Evolutionary conservation across 2,888 invertebrate genomes (phyloP), one percentile per base, ranked within the genome.

Genomic region (Zeuzera pyrina): DNA sequence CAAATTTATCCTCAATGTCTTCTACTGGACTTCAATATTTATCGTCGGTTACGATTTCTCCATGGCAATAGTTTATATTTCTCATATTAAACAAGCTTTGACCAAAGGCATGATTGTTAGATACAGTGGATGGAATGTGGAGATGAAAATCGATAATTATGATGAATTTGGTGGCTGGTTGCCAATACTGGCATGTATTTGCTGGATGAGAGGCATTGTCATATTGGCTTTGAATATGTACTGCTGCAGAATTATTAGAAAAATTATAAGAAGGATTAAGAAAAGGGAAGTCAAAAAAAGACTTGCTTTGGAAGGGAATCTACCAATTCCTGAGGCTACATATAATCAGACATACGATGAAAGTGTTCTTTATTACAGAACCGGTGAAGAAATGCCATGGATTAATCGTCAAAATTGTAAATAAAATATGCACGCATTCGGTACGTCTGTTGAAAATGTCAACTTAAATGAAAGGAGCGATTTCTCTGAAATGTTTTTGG

Each of bases 81-180:
- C 71, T 0, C 68, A 79, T 30, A 73, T 81, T 5, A 68, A 67
- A 30, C 68, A 73, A 26, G 71, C 74, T 36, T 37, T 79, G 33
- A 73, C 70, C 2, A 69, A 64, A 25, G 64, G 59, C 7, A 78
- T 77, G 77, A 54, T 77, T 0, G 37, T 66, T 19, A 36, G 39
- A 12, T 67, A 78, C 41, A 74, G 74, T 26, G 79, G 79, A 0
- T 78, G 77, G 76, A 56, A 61, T 15, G 56, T 60, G 0, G 57
- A 67, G 19, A 33, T 73, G 8, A 51, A 62, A 7, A 36, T 78
- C 0, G 3, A 46, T 0, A 45, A 48, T 11, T 49, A 57, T 14
- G 52, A 69, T 0, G 57, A 61, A 2, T 81, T 77, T 21, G 77
- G 60, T 1, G 78, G 76, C 0, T 79, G 77, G 72, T 36, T 78